Evolutionary conservation across 2,888 invertebrate genomes (phyloP).

Genomic region (Dasypolia templi): DNA sequence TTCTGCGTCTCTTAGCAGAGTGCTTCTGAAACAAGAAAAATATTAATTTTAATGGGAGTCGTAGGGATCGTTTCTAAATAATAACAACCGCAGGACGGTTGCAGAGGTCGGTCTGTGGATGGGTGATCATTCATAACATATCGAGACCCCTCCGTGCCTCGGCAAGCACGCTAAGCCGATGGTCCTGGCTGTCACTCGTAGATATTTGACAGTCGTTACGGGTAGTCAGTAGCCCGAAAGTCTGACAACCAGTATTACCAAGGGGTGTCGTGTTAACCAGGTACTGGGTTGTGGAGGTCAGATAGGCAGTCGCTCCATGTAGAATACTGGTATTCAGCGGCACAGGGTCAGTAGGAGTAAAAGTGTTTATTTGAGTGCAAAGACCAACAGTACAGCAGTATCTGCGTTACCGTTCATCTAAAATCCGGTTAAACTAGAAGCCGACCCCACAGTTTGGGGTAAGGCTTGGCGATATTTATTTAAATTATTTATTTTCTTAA

Average conservation of each 20-base stretch:
- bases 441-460: too few species aligned
- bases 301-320: neutral
- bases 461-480: too few species aligned
- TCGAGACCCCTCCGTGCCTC: neutral
- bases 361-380: too few species aligned
- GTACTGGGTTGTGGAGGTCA: neutral
- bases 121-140: neutral
- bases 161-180: neutral
- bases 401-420: too few species aligned
- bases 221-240: neutral
- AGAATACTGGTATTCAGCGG: neutral
- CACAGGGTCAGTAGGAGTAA: too few species aligned
- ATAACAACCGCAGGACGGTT: neutral
- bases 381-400: too few species aligned
- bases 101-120: neutral
- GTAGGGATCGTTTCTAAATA: neutral
- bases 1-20: neutral
- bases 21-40: slow-evolving; percentile 4
- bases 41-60: neutral
- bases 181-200: neutral
- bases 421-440: too few species aligned
- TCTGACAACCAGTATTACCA: neutral
- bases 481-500: too few species aligned
- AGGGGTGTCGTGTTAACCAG: neutral
- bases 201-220: neutral